Base-by-base conservation (phyloP, 2,888 invertebrate genomes). In the Mycalesis mineus region DNA sequence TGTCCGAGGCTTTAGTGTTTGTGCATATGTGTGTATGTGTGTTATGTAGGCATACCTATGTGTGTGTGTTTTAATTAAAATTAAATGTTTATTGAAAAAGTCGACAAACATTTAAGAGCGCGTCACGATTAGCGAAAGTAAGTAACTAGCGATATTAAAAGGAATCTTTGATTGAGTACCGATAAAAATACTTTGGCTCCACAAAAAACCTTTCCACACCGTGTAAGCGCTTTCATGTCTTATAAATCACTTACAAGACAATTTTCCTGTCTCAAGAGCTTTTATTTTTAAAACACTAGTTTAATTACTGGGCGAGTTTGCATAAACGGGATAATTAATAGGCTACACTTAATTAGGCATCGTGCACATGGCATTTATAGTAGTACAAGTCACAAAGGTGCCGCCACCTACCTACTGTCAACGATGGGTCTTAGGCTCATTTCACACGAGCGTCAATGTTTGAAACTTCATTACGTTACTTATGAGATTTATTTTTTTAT, bases 341-440 rank as follows among this genome's bases (percentile, higher is more conserved):
- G 56, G 54, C 54, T 44, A 53, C 56, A 60, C 53, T 51, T 65
- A 65, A 65, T 65, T 66, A 58, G 58, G 52, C 55, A 39, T 48
- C 59, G 49, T 61, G 58, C 56, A 45, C 50, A 39, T 39, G 37
- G 57, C 62, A 63, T 63, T 66, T 63, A 54, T 59, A 52, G 55
- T 58, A 61, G 57, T 60, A 60, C 56, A 48, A 13, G 45, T 36
- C 8, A 62, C 48, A 64, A 64, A 64, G 60, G 55, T 11, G 57
- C 60, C 64, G 63, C 59, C 7, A 44, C 13, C n/a, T 28, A 11
- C 45, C 29, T 11, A 14, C 9, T 42, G n/a, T 11, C n/a, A 22
- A 22, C 22, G 22, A 22, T 2, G 22, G 22, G 22, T 22, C 5
- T 22, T 22, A 22, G 22, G 22, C 22, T 22, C 22, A 22, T 5